Evolutionary conservation across 23 tunicate genomes (phyloP), one percentile per base, ranked within the genome.

Genomic region (Ascidia mentula): DNA sequence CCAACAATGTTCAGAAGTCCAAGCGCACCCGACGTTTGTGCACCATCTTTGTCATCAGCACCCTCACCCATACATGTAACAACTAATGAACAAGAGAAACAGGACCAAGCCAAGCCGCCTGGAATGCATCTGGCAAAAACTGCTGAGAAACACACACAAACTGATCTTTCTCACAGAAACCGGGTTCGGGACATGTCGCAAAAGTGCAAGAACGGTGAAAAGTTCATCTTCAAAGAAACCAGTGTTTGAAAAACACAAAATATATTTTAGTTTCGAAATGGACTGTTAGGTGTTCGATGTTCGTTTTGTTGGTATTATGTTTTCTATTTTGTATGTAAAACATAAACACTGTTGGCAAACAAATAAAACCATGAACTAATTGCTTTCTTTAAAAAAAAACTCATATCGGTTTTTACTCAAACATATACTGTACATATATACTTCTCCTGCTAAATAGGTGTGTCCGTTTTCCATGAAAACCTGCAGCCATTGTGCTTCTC

Each of bases 21-120:
- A 8, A 81, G 85, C 32, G 77, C 85, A 71, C 85, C 85, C 37
- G 73, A 81, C 32, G 61, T 81, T 32, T 76, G 45, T 36, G 40
- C 31, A 6, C 24, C 45, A 13, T 73, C 82, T 20, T 60, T 74
- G 31, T 79, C 82, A n/a, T n/a, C n/a, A n/a, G n/a, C n/a, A n/a
- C n/a, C n/a, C n/a, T n/a, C n/a, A n/a, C n/a, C n/a, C 12, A 6
- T 20, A 5, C 65, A 53, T 20, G 65, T 9, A 9, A 15, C 65
- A 53, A 53, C 7, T 3, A 53, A 3, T 9, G 2, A 9, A 53
- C 4, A 53, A 53, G 65, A 9, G 24, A 53, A 53, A 53, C 7
- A 3, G 1, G 65, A 9, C 65, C 4, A 3, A 6, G 2, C 7
- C 22, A 9, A 53, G 22, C 65, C 13, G 13, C 13, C 24, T 26